phyloP scores from a whole-genome alignment of 2,797 vertebrate genomes.

The Toxotes lorentzi region DNA sequence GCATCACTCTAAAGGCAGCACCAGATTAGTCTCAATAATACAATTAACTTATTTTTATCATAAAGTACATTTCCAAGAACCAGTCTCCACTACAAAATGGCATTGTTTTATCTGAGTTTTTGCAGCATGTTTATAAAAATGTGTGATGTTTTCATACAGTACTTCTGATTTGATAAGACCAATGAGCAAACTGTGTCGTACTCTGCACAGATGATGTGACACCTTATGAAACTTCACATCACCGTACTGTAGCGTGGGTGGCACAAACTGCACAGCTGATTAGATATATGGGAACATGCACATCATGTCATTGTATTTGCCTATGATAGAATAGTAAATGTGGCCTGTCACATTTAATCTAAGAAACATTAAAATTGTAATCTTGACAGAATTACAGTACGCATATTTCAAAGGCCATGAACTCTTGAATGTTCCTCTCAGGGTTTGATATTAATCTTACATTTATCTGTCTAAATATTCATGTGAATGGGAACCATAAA shows the following conservation, averaged over 20 bases:
- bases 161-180: slow-evolving; percentile 13
- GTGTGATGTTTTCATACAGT: slow-evolving; percentile 16
- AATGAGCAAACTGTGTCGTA: not conserved
- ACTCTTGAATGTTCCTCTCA: slow-evolving; percentile 53
- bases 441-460: slow-evolving; percentile 71
- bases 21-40: not conserved
- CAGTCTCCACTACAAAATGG: slow-evolving; percentile 8
- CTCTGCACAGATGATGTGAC: slow-evolving; percentile 27
- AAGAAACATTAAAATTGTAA: slow-evolving; percentile 34
- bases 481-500: slow-evolving; percentile 58
- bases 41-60: not conserved
- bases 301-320: slow-evolving; percentile 14
- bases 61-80: not conserved
- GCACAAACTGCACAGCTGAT: not conserved
- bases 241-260: slow-evolving; percentile 1
- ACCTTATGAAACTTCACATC: slow-evolving; percentile 13
- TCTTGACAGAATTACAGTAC: slow-evolving; percentile 48
- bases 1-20: slow-evolving; percentile 11
- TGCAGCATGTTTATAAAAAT: slow-evolving; percentile 27
- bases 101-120: slow-evolving; percentile 16
- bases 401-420: slow-evolving; percentile 52
- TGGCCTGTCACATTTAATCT: slow-evolving; percentile 31
- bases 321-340: slow-evolving; percentile 30
- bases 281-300: slow-evolving; percentile 13
- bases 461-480: slow-evolving; percentile 68